phyloP scores from a whole-genome alignment of 1,140 invertebrate species.

The Artemia franciscana region DNA sequence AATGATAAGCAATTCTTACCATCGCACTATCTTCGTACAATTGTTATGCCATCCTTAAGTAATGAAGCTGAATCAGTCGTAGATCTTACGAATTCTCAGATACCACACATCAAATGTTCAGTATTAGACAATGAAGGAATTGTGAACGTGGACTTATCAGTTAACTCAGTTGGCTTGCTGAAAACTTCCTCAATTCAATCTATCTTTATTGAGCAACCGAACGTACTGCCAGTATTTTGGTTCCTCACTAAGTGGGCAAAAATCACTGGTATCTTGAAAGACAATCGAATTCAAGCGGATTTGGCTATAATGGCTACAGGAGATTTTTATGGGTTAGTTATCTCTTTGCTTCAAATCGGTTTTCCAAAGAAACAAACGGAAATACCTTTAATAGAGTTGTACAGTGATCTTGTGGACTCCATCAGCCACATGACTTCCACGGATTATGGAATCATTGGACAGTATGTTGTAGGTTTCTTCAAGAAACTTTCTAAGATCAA shows the following conservation, averaged over 20 bases:
- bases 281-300: background rate
- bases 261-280: constrained; percentile 1
- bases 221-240: background rate
- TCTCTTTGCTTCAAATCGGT: background rate
- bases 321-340: constrained; percentile 2
- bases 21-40: background rate
- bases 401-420: background rate
- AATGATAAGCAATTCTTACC: background rate
- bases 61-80: background rate
- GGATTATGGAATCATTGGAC: background rate
- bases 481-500: background rate
- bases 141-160: background rate
- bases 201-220: background rate
- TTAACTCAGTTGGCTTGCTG: background rate
- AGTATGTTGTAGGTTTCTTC: background rate
- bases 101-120: background rate
- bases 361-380: background rate
- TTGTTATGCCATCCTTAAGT: background rate
- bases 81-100: background rate
- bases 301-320: background rate
- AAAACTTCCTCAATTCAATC: constrained; percentile 1
- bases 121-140: background rate
- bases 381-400: background rate
- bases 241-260: background rate
- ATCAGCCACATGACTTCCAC: background rate